Evolutionary conservation across 30 jellyfish, hydroid and myxozoan species (phyloP).

Genomic region (Chrysaora quinquecirrha): DNA sequence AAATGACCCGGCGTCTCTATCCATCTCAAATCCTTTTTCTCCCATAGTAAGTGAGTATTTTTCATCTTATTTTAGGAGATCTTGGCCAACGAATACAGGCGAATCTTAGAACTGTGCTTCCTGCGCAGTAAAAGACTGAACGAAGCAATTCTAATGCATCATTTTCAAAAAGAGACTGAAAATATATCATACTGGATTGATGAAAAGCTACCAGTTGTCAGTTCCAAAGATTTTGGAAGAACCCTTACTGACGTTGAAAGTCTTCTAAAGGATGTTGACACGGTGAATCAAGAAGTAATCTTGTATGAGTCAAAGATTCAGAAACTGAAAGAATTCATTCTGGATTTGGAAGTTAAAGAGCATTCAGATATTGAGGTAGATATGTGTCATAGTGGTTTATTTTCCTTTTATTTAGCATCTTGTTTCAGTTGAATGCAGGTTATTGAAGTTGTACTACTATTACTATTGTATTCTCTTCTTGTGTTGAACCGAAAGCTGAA

Average conservation of each 20-base stretch:
- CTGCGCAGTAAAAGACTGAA: slow-evolving; percentile 17
- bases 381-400: no score
- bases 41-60: no score
- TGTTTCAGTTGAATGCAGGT: no score
- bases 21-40: no score
- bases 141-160: slow-evolving; percentile 44
- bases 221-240: slow-evolving; percentile 30
- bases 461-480: no score
- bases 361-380: slow-evolving; percentile 27
- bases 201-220: slow-evolving; percentile 23
- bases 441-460: no score
- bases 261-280: slow-evolving; percentile 26
- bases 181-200: slow-evolving; percentile 39
- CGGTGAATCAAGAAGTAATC: slow-evolving; percentile 2
- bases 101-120: slow-evolving; percentile 6
- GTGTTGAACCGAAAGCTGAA: no score
- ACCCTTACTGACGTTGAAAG: slow-evolving; percentile 18
- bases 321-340: slow-evolving; percentile 6
- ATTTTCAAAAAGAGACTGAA: slow-evolving; percentile 23
- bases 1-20: no score
- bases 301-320: background rate
- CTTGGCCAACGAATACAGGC: slow-evolving; percentile 20
- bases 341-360: slow-evolving; percentile 15
- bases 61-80: slow-evolving; percentile 27
- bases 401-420: no score